Conservation (phyloP, 2,113 vertebrate genomes). For the Echinops telfairi region DNA sequence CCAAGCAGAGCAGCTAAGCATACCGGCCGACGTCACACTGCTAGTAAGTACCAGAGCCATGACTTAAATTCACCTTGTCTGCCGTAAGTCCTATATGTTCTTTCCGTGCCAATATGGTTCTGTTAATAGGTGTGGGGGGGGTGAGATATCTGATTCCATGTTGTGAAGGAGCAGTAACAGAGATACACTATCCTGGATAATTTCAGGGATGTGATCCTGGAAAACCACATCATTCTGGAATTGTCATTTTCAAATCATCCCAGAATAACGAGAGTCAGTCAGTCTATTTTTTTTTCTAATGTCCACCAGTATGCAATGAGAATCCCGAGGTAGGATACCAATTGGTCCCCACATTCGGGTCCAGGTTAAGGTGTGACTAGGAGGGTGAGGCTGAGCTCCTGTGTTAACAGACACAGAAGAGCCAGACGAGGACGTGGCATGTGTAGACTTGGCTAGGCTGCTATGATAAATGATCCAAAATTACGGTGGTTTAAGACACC, state of each 20-base stretch:
- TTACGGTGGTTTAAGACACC: not conserved
- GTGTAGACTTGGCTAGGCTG: not conserved
- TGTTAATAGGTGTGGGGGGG: not conserved
- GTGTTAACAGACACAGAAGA: not conserved
- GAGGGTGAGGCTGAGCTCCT: too few relatives aligned
- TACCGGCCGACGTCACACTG: not conserved
- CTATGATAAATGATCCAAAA: constrained; percentile 34
- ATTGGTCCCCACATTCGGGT: not conserved
- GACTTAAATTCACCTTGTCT: not conserved
- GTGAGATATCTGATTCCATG: too few relatives aligned
- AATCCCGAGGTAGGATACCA: too few relatives aligned
- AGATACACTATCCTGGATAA: not conserved
- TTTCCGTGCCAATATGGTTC: not conserved
- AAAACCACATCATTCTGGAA: not conserved
- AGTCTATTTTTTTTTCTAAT: too few relatives aligned
- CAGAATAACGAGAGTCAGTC: not conserved
- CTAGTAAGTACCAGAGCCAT: not conserved
- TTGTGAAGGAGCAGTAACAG: not conserved
- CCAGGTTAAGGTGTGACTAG: not conserved
- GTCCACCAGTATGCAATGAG: too few relatives aligned
- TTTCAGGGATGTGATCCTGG: not conserved
- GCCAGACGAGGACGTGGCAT: not conserved
- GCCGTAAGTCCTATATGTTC: not conserved
- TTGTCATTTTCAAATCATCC: not conserved
- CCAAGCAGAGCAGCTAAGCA: not conserved